Percentiles rank a stretch among this genome's conserved stretches.
These are phyloP conservation scores for Lucilia cuprina DNA, from an alignment of 1,140 invertebrate species.

Conservation along the genomic window DNA sequence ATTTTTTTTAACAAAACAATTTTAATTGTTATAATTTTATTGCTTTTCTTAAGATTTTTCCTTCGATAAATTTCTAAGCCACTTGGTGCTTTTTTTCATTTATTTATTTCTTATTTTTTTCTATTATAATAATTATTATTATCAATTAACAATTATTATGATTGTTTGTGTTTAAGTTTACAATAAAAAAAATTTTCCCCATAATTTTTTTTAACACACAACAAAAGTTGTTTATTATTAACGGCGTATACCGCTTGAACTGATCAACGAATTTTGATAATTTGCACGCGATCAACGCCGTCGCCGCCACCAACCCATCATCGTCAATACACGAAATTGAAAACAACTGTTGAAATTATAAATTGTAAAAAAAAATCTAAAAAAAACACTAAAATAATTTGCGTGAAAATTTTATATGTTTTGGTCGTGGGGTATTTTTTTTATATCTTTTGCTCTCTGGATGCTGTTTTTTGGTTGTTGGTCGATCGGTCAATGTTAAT, in stretches of 20 bases:
- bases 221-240: not conserved
- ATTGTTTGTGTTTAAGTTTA: too few species aligned
- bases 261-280: conserved; percentile 24
- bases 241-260: not conserved
- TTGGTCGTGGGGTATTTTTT: not conserved
- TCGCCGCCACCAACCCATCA: not conserved
- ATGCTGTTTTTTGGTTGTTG: not conserved
- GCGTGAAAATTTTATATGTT: conserved; percentile 14
- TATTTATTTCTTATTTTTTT: not conserved
- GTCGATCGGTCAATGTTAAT: not conserved
- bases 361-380: not conserved
- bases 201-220: not conserved
- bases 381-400: not conserved
- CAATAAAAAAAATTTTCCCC: not conserved
- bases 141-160: not conserved
- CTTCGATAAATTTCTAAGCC: not conserved
- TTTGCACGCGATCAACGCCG: conserved; percentile 6
- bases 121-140: not conserved
- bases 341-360: conserved; percentile 23
- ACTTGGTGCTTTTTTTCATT: not conserved
- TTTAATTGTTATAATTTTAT: not conserved
- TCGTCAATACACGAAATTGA: not conserved
- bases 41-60: not conserved
- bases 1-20: not conserved
- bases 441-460: not conserved